Conservation (phyloP, 2,113 vertebrate species). For the Sylvilagus bachmani region DNA sequence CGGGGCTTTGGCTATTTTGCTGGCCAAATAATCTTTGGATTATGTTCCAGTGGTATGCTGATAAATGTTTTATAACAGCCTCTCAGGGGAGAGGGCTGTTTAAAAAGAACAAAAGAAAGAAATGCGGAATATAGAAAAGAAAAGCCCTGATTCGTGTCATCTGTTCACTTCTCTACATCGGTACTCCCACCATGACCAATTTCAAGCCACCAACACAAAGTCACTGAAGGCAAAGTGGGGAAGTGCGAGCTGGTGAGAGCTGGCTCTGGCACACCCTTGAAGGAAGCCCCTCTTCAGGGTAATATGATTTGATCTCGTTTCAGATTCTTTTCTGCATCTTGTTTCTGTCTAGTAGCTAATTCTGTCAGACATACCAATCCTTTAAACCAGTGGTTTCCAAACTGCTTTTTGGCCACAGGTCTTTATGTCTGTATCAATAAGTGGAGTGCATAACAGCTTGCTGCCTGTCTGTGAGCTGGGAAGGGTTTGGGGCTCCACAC, state of each 20-base stretch:
- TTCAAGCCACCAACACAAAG: not conserved
- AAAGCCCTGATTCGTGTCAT: not conserved
- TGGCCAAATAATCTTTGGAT: not conserved
- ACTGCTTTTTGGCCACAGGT: not conserved
- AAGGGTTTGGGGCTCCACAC: not conserved
- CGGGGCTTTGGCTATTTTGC: not conserved
- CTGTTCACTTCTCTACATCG: not conserved
- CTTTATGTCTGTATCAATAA: constrained; percentile 7
- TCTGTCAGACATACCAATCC: not conserved
- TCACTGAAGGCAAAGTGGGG: not conserved
- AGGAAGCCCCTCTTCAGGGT: not conserved
- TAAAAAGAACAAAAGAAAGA: too few relatives aligned
- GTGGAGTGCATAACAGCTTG: not conserved
- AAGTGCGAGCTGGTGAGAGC: not conserved
- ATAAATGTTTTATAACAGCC: constrained; percentile 35
- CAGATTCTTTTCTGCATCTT: not conserved
- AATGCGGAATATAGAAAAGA: not conserved
- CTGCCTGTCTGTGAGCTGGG: not conserved
- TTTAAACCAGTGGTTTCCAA: constrained; percentile 2
- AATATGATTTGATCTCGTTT: not conserved
- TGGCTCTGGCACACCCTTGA: not conserved
- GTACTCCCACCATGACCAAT: not conserved
- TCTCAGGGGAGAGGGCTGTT: not conserved
- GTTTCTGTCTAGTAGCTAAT: not conserved
- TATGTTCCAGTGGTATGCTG: not conserved